Evolutionary conservation across 2,113 vertebrate genomes (phyloP).

Genomic region (Calyptomena viridis): DNA sequence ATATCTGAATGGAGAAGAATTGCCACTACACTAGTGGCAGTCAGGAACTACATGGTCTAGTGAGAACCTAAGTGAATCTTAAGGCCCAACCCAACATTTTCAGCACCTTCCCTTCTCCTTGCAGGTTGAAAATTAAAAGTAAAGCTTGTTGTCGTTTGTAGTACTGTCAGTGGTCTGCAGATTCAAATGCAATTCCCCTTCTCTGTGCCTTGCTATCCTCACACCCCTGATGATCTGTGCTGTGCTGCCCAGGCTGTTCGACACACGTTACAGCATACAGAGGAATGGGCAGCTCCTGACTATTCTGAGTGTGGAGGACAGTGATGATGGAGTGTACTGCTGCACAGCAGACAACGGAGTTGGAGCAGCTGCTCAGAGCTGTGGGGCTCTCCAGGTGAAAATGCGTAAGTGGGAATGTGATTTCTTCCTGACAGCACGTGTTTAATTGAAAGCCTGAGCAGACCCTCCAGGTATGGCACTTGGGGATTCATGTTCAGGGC

Average conservation of each 20-base stretch:
- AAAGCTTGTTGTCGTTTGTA: not conserved
- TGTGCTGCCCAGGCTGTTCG: conserved; percentile 82
- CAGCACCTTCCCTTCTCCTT: not conserved
- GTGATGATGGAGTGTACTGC: conserved; percentile 92
- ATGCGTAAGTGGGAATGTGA: conserved; percentile 85
- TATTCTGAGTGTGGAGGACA: conserved; percentile 88
- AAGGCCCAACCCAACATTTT: not conserved
- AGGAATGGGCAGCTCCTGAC: conserved; percentile 91
- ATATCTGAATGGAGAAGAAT: not conserved
- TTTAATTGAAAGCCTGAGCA: not conserved
- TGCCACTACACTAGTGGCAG: not conserved
- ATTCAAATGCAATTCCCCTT: not conserved
- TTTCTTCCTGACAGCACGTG: accelerated
- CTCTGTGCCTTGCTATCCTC: accelerated
- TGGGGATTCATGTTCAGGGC: accelerated
- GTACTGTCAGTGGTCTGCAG: accelerated
- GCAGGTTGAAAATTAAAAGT: not conserved
- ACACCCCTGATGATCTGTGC: not conserved
- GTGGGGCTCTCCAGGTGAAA: conserved; percentile 96
- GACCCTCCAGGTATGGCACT: accelerated
- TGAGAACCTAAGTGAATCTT: not conserved
- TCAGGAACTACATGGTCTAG: not conserved
- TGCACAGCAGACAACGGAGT: conserved; percentile 88
- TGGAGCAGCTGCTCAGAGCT: conserved; percentile 87
- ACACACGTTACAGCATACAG: conserved; percentile 86